Evolutionary conservation across 1,140 invertebrate genomes (phyloP).

Genomic region (Maniola jurtina): DNA sequence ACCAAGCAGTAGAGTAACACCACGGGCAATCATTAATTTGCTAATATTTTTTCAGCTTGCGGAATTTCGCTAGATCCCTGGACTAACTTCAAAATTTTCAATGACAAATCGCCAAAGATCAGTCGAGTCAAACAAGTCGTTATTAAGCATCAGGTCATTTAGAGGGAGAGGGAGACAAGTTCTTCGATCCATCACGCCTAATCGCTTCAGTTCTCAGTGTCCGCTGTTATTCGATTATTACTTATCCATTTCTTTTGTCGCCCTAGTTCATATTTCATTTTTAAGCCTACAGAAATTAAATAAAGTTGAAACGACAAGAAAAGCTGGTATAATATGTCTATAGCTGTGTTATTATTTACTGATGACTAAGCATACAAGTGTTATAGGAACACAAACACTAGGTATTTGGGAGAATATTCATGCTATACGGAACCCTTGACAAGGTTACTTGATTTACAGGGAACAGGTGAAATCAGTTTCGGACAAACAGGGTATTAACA

Average conservation of each 20-base stretch:
- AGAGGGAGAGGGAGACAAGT: slow-evolving; percentile 14
- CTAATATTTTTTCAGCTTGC: no score
- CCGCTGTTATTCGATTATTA: slow-evolving; percentile 24
- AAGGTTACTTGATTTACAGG: no score
- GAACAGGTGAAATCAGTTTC: no score
- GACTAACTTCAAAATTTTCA: neutral
- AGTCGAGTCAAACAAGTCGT: slow-evolving; percentile 21
- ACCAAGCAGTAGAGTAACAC: no score
- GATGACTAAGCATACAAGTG: no score
- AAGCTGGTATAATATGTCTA: neutral
- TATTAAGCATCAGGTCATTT: slow-evolving; percentile 28
- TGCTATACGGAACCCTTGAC: no score
- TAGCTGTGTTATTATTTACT: neutral
- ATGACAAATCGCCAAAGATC: slow-evolving; percentile 25
- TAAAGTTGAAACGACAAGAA: neutral
- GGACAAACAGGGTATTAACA: no score
- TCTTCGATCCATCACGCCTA: slow-evolving; percentile 29
- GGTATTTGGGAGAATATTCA: no score
- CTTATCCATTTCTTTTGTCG: slow-evolving; percentile 16
- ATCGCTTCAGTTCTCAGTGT: slow-evolving; percentile 22
- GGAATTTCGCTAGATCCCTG: no score
- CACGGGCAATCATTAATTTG: no score
- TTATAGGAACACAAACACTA: no score
- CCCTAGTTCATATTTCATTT: neutral
- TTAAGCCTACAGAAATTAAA: slow-evolving; percentile 1